Evolutionary conservation across 1,140 invertebrate genomes (phyloP).

Genomic region (Drosophila sp.): DNA sequence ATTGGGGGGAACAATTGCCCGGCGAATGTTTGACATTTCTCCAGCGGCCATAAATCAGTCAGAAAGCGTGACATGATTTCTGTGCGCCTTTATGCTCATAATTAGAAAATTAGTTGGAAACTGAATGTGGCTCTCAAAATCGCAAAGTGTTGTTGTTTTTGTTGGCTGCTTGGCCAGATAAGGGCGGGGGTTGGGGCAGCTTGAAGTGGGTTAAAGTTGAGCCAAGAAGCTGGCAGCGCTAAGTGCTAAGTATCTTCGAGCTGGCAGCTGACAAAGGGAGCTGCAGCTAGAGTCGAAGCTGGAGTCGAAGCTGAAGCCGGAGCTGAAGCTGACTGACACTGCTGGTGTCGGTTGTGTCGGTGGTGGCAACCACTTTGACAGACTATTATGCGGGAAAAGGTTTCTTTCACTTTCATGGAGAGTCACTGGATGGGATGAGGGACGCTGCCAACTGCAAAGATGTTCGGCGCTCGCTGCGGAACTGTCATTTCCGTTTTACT

Average conservation of each 20-base stretch:
- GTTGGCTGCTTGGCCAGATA: neutral
- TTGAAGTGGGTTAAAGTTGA: conserved; percentile 34
- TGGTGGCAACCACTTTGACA: conserved; percentile 71
- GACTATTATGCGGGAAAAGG: conserved; percentile 82
- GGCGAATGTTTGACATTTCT: conserved; percentile 82
- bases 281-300: conserved; percentile 24
- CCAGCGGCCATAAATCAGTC: conserved; percentile 77
- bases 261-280: conserved; percentile 11
- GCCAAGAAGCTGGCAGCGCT: conserved; percentile 8
- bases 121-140: conserved; percentile 44
- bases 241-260: conserved; percentile 24
- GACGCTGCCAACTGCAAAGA: conserved; percentile 61
- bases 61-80: conserved; percentile 72
- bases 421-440: conserved; percentile 1
- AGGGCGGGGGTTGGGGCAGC: neutral
- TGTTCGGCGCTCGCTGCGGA: conserved; percentile 77
- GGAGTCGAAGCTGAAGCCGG: conserved; percentile 11
- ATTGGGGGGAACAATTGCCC: conserved; percentile 20
- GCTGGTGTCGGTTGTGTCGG: conserved; percentile 6
- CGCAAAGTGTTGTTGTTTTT: neutral
- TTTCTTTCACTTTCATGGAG: conserved; percentile 76
- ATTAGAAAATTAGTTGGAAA: conserved; percentile 81
- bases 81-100: conserved; percentile 65
- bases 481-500: conserved; percentile 84
- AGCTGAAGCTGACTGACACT: conserved; percentile 44